Evolutionary conservation across 64 coral and sea anemone genomes (phyloP).

Genomic region (Pocillopora verrucosa): DNA sequence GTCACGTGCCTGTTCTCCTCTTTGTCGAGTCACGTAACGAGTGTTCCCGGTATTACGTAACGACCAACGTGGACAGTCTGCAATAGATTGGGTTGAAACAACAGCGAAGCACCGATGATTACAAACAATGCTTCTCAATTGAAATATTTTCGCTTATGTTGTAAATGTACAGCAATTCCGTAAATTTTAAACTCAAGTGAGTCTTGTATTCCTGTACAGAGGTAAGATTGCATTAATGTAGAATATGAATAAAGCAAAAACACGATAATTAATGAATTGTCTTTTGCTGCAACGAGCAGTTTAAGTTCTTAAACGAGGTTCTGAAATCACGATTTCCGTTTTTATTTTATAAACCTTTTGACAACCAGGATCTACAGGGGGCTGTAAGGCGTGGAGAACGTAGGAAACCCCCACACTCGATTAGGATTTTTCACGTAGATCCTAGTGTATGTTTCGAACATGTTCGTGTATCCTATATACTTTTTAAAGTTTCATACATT

Average conservation of each 20-base stretch:
- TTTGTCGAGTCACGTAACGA: neutral
- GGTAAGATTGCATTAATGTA: neutral
- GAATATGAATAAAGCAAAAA: neutral
- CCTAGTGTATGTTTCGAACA: no score
- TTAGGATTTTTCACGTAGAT: no score
- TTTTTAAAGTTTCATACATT: no score
- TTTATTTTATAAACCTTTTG: no score
- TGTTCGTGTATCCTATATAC: no score
- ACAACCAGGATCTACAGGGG: no score
- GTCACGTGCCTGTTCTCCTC: neutral
- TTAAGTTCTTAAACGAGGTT: no score
- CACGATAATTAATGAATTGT: neutral
- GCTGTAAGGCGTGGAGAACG: no score
- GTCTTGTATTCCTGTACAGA: neutral
- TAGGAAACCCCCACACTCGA: no score
- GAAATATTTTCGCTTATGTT: neutral
- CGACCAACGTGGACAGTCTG: neutral
- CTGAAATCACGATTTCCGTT: no score
- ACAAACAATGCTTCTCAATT: neutral
- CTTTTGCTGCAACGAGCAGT: neutral
- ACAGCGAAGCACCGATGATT: neutral
- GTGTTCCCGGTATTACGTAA: neutral
- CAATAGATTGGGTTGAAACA: no score
- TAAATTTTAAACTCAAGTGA: neutral
- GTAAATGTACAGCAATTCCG: neutral